Evolutionary conservation across 1,140 invertebrate species (phyloP).

Genomic region (Eubasilissa regina): DNA sequence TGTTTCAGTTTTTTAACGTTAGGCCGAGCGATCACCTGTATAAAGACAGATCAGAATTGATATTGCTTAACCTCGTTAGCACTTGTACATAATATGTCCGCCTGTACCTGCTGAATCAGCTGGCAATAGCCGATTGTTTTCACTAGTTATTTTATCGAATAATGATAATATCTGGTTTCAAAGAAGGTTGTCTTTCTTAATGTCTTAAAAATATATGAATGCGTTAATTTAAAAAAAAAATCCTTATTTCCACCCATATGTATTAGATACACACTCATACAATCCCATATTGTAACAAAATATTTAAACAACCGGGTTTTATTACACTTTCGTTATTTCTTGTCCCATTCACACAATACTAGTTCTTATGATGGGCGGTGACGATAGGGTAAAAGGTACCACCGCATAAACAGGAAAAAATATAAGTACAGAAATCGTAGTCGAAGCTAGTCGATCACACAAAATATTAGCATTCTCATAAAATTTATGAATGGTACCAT

Average conservation of each 20-base stretch:
- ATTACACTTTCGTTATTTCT: not conserved
- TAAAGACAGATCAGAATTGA: too few relatives aligned
- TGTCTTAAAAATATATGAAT: too few relatives aligned
- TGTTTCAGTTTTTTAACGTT: too few relatives aligned
- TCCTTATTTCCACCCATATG: not conserved
- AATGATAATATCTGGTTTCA: too few relatives aligned
- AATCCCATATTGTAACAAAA: slow-evolving; percentile 21
- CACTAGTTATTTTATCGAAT: too few relatives aligned
- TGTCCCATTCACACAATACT: slow-evolving; percentile 13
- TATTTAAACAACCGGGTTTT: slow-evolving; percentile 14
- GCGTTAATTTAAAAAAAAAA: too few relatives aligned
- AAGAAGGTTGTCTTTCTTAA: too few relatives aligned
- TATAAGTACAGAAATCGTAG: slow-evolving; percentile 17
- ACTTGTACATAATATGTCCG: too few relatives aligned
- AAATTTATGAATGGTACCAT: not conserved
- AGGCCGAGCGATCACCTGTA: too few relatives aligned
- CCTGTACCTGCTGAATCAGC: too few relatives aligned
- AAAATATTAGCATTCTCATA: not conserved
- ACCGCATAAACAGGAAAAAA: not conserved
- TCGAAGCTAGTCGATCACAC: not conserved
- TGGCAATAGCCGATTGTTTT: too few relatives aligned
- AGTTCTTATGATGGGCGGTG: slow-evolving; percentile 14
- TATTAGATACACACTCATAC: not conserved
- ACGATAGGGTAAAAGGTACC: slow-evolving; percentile 12
- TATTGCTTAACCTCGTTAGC: too few relatives aligned